Percentiles rank a stretch among this genome's conserved stretches.
Evolutionary conservation across 1,140 invertebrate genomes (phyloP).

Genomic region (Reticulitermes speratus): DNA sequence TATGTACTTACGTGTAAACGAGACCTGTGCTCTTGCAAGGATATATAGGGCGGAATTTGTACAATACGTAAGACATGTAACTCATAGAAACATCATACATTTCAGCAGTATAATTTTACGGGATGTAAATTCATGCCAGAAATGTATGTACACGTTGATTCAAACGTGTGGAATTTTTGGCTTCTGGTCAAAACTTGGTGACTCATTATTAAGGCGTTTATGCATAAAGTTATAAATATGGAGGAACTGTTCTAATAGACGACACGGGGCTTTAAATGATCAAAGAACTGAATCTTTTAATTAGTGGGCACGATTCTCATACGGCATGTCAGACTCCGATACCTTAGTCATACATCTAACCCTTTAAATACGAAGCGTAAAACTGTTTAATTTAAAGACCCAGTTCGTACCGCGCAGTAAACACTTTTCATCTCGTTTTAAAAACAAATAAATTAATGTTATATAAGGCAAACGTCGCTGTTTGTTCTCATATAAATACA

Average conservation of each 20-base stretch:
- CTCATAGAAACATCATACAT: background rate
- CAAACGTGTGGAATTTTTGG: conserved; percentile 1
- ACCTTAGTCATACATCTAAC: too few relatives aligned
- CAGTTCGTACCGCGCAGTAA: too few relatives aligned
- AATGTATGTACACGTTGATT: background rate
- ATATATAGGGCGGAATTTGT: background rate
- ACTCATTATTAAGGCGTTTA: background rate
- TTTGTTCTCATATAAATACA: too few relatives aligned
- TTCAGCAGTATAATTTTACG: background rate
- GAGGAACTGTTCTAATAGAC: background rate
- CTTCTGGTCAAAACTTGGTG: background rate
- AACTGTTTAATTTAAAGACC: too few relatives aligned
- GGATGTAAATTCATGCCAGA: background rate
- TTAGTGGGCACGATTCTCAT: too few relatives aligned
- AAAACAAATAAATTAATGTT: too few relatives aligned
- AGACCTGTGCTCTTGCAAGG: background rate
- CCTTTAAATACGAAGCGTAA: too few relatives aligned
- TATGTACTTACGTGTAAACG: background rate
- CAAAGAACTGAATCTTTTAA: too few relatives aligned
- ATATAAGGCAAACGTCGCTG: too few relatives aligned
- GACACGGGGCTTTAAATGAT: background rate
- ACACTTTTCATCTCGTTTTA: too few relatives aligned
- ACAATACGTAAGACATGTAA: background rate
- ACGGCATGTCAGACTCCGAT: too few relatives aligned
- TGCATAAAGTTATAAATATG: background rate